Evolutionary conservation across 2,113 vertebrate genomes (phyloP).

Genomic region (Callaeas wilsoni): DNA sequence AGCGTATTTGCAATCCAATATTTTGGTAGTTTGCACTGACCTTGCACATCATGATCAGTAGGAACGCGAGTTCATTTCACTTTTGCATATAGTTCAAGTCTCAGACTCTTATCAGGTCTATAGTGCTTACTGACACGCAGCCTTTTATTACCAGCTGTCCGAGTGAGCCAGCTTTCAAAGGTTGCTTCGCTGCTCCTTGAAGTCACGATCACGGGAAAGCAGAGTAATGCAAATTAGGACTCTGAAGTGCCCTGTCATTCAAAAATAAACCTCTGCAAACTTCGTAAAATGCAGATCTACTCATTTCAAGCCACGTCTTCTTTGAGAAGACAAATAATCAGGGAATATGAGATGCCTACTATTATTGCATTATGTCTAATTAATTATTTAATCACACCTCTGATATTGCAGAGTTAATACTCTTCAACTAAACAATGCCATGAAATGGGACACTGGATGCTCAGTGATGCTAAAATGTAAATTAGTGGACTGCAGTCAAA

Average conservation of each 20-base stretch:
- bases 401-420: not conserved
- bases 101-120: not conserved
- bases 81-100: not conserved
- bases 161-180: slow-evolving; percentile 11
- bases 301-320: not conserved
- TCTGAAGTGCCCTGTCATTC: not conserved
- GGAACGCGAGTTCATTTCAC: not conserved
- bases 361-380: not conserved
- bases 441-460: not conserved
- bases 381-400: not conserved
- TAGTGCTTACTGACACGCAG: not conserved
- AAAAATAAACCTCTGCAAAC: not conserved
- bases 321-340: not conserved
- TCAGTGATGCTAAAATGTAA: not conserved
- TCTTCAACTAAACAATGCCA: not conserved
- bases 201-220: not conserved
- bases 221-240: not conserved
- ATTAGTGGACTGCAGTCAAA: not conserved
- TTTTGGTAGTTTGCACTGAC: not conserved
- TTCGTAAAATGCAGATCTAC: not conserved
- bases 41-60: not conserved
- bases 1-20: not conserved
- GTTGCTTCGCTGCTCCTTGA: not conserved
- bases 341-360: not conserved
- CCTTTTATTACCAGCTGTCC: not conserved